phyloP scores from a whole-genome alignment of 2,888 invertebrate species.

The Melipona bicolor region DNA sequence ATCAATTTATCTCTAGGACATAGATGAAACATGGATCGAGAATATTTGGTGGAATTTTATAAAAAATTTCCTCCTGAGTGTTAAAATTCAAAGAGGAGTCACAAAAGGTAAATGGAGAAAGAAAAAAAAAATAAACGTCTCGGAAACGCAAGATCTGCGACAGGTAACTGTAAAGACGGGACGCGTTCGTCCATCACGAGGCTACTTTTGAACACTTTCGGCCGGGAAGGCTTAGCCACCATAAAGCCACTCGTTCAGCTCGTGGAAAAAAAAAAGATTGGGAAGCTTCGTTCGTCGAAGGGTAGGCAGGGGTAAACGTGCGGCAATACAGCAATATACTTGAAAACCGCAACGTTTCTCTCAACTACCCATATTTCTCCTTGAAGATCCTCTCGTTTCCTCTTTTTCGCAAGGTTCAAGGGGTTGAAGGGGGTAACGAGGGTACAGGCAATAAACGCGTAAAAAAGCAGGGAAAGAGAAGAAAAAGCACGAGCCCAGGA shows the following conservation, averaged over 20 bases:
- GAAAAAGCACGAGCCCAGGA: slow-evolving; percentile 68
- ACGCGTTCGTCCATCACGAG: slow-evolving; percentile 30
- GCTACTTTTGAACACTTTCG: slow-evolving; percentile 35
- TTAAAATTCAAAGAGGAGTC: too few relatives aligned
- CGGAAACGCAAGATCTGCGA: background rate
- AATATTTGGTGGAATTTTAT: too few relatives aligned
- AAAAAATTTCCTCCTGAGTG: too few relatives aligned
- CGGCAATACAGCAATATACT: slow-evolving; percentile 63
- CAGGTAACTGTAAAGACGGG: slow-evolving; percentile 40
- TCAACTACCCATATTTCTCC: slow-evolving; percentile 72
- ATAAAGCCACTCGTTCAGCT: slow-evolving; percentile 79
- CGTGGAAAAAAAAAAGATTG: slow-evolving; percentile 67
- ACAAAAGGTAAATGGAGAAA: too few relatives aligned
- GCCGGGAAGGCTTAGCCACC: slow-evolving; percentile 64
- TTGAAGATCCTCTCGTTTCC: slow-evolving; percentile 12
- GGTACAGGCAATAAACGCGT: slow-evolving; percentile 73
- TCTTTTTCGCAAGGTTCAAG: slow-evolving; percentile 56
- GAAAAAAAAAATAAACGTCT: too few relatives aligned
- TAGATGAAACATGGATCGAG: too few relatives aligned
- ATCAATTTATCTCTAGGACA: too few relatives aligned
- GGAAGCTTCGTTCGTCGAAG: slow-evolving; percentile 29
- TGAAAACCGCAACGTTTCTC: slow-evolving; percentile 77
- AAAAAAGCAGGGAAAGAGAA: slow-evolving; percentile 60
- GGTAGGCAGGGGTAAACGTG: slow-evolving; percentile 57
- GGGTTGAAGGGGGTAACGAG: slow-evolving; percentile 65